phyloP scores from a whole-genome alignment of 2,888 invertebrate species.

The Aporophyla lueneburgensis region DNA sequence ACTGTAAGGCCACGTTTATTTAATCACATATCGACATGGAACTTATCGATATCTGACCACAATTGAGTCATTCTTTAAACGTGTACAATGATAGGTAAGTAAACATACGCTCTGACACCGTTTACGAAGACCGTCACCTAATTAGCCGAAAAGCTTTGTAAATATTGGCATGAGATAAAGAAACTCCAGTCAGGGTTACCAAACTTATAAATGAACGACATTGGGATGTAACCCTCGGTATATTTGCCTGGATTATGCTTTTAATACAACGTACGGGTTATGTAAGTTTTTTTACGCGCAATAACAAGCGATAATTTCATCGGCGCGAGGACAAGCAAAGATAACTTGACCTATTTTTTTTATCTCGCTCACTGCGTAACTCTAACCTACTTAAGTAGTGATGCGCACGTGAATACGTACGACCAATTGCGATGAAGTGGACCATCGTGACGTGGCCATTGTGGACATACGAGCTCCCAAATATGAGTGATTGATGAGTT shows the following conservation, averaged over 20 bases:
- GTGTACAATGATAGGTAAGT: conserved; percentile 40
- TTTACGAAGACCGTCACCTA: conserved; percentile 64
- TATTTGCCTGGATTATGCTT: conserved; percentile 67
- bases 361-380: conserved; percentile 86
- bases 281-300: conserved; percentile 85
- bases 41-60: conserved; percentile 51
- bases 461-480: conserved; percentile 71
- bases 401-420: conserved; percentile 79
- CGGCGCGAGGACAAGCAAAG: conserved; percentile 88
- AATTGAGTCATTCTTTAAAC: conserved; percentile 62
- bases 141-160: conserved; percentile 61
- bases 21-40: conserved; percentile 52
- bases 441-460: conserved; percentile 69
- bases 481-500: conserved; percentile 69
- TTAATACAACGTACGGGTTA: conserved; percentile 70
- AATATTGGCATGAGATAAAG: conserved; percentile 64
- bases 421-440: conserved; percentile 79
- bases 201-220: conserved; percentile 63
- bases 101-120: conserved; percentile 31
- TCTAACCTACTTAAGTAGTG: conserved; percentile 88
- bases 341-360: conserved; percentile 91
- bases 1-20: conserved; percentile 81
- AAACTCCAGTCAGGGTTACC: conserved; percentile 57
- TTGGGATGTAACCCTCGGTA: conserved; percentile 64
- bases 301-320: conserved; percentile 88